A percentile compares a stretch with the other conserved stretches of the same genome.
phyloP scores from a whole-genome alignment of 2,113 vertebrate genomes.

The Agapornis roseicollis region DNA sequence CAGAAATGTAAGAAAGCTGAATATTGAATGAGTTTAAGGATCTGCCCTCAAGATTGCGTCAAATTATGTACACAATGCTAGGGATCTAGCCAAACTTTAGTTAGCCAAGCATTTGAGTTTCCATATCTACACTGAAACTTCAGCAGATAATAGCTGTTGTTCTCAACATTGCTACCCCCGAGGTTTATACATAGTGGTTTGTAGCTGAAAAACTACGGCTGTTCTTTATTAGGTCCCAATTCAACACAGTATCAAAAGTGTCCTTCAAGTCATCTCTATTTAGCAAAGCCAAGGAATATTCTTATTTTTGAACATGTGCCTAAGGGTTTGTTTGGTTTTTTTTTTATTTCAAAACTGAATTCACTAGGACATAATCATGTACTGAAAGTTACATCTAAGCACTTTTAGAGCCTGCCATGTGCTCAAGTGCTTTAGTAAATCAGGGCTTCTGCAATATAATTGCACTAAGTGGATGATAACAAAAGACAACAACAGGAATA shows the following conservation, averaged over 20 bases:
- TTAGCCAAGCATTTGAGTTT: conserved; percentile 8
- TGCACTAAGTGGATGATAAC: conserved; percentile 52
- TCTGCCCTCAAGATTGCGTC: background rate
- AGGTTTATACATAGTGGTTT: conserved; percentile 47
- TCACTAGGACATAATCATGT: background rate
- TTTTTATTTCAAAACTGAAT: conserved; percentile 7
- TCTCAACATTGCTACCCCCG: conserved; percentile 29
- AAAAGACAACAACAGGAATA: conserved; percentile 48
- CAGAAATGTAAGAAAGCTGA: background rate
- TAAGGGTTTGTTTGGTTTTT: background rate
- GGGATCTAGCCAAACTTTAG: background rate
- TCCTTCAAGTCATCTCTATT: conserved; percentile 21
- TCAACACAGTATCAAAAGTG: background rate
- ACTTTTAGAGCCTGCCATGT: background rate
- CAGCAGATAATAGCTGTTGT: conserved; percentile 49
- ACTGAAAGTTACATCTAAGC: conserved; percentile 11
- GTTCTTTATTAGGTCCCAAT: conserved; percentile 42
- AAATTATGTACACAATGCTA: conserved; percentile 32
- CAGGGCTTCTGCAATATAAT: conserved; percentile 13
- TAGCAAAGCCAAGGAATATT: conserved; percentile 32
- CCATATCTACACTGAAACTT: conserved; percentile 22
- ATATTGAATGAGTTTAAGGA: background rate
- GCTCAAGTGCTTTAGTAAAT: conserved; percentile 12
- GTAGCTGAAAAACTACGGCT: conserved; percentile 34
- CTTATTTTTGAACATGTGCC: background rate